Evolutionary conservation across 2,888 invertebrate genomes (phyloP).

Genomic region (Oscheius sp.): DNA sequence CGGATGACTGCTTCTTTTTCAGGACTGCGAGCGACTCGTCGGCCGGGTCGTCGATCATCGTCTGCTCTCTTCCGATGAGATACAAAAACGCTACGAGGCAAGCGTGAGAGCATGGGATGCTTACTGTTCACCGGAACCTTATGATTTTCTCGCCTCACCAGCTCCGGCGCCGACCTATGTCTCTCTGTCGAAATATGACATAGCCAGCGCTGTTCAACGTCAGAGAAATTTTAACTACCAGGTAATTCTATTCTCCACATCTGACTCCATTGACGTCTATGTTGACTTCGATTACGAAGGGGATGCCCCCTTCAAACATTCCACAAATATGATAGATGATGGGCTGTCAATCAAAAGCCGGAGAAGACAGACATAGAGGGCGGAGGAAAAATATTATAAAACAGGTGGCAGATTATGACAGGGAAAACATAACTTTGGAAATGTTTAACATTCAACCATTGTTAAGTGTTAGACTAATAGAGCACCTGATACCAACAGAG

Average conservation of each 20-base stretch:
- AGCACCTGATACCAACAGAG: too few relatives aligned
- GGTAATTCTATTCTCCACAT: constrained; percentile 43
- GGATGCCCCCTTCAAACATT: not conserved
- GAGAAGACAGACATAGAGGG: too few relatives aligned
- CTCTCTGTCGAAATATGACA: constrained; percentile 70
- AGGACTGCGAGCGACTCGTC: constrained; percentile 67
- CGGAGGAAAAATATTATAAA: too few relatives aligned
- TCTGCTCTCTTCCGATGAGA: constrained; percentile 68
- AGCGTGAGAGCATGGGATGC: constrained; percentile 56
- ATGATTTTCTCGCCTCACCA: constrained; percentile 68
- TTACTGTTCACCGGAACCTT: constrained; percentile 64
- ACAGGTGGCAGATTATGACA: too few relatives aligned
- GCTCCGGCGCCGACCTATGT: constrained; percentile 48
- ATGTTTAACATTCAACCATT: too few relatives aligned
- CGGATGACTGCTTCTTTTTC: constrained; percentile 15
- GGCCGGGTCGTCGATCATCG: constrained; percentile 72
- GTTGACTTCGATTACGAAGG: too few relatives aligned
- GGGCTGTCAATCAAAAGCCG: not conserved
- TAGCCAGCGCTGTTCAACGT: constrained; percentile 71
- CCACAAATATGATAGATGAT: not conserved
- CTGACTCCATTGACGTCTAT: not conserved
- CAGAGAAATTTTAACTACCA: constrained; percentile 74
- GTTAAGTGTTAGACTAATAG: too few relatives aligned
- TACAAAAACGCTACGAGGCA: constrained; percentile 57
- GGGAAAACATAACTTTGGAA: too few relatives aligned